Percentiles rank a stretch among this genome's conserved stretches.
Conservation (phyloP, 1,140 invertebrate species). For the Brachionus koreanus region DNA sequence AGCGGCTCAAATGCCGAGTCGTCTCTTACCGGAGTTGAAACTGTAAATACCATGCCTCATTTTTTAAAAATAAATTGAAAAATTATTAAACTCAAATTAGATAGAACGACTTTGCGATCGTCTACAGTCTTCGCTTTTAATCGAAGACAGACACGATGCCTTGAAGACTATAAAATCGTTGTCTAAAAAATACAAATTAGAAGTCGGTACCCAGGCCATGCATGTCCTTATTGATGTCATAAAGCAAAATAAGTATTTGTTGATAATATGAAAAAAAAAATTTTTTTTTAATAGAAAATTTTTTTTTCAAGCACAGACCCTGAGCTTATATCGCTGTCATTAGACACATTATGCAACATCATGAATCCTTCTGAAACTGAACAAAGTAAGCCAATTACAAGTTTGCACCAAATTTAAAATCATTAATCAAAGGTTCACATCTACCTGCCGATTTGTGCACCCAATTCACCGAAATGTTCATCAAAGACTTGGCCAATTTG, state of each 20-base stretch:
- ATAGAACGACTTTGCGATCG: conserved; percentile 87
- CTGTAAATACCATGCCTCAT: not conserved
- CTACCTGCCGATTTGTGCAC: conserved; percentile 67
- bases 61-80: not conserved
- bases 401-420: not conserved
- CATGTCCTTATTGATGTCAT: conserved; percentile 68
- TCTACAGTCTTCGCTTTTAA: conserved; percentile 79
- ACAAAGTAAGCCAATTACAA: not conserved
- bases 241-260: conserved; percentile 56
- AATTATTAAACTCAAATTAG: conserved; percentile 59
- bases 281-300: too few species aligned
- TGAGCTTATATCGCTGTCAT: not conserved
- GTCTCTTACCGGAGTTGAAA: conserved; percentile 15
- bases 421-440: not conserved
- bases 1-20: not conserved
- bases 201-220: conserved; percentile 93
- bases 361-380: not conserved
- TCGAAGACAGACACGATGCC: conserved; percentile 92
- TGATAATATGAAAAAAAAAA: too few species aligned
- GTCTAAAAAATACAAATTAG: conserved; percentile 78
- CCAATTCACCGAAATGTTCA: conserved; percentile 97
- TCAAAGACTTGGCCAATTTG: conserved; percentile 64
- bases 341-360: conserved; percentile 38
- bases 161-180: conserved; percentile 88
- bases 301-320: conserved; percentile 44